Conservation (phyloP, 92 coral and sea anemone genomes). For the Bergia sp. region DNA sequence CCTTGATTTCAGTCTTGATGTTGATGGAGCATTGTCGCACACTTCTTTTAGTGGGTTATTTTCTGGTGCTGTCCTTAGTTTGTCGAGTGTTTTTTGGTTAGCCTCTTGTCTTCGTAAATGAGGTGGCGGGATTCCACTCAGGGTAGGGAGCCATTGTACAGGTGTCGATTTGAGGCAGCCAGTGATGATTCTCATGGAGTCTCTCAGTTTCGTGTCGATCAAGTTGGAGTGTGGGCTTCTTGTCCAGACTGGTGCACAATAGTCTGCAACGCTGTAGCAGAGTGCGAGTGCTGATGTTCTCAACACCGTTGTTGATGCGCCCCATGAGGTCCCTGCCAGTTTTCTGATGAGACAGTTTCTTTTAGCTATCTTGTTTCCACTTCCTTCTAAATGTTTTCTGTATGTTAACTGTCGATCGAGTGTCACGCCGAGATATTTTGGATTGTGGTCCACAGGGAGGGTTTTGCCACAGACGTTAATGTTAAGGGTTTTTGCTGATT, state of each 20-base stretch:
- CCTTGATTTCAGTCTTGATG: not conserved
- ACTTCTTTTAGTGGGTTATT: not conserved
- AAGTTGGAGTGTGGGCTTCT: not conserved
- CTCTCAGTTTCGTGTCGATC: not conserved
- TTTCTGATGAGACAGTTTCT: not conserved
- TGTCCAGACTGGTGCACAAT: not conserved
- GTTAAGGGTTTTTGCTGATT: not conserved
- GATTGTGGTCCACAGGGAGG: not conserved
- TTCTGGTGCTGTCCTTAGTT: not conserved
- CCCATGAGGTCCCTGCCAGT: not conserved
- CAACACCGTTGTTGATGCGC: not conserved
- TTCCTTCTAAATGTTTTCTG: not conserved
- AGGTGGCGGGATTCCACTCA: not conserved
- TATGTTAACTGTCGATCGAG: not conserved
- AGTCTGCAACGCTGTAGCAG: not conserved
- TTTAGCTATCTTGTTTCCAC: not conserved
- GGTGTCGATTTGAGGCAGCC: not conserved
- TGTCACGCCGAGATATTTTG: not conserved
- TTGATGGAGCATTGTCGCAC: not conserved
- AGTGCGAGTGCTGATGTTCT: not conserved
- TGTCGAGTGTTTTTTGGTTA: not conserved
- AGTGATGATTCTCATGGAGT: not conserved
- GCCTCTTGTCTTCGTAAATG: not conserved
- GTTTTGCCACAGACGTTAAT: not conserved
- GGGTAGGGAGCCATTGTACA: not conserved